phyloP scores from a whole-genome alignment of 2,113 vertebrate genomes.

The Zosterops lateralis region DNA sequence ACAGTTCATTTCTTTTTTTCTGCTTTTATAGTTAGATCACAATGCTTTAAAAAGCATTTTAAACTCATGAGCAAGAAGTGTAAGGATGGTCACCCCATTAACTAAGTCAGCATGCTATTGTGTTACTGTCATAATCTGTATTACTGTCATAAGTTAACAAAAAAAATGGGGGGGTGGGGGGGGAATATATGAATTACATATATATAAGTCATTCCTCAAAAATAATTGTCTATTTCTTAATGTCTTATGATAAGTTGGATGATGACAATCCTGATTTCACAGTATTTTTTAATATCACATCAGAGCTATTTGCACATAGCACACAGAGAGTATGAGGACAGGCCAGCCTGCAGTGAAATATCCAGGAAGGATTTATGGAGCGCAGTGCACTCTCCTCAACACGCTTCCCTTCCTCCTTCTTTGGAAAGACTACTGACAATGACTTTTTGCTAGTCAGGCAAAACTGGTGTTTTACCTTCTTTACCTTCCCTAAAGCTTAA shows the following conservation, averaged over 20 bases:
- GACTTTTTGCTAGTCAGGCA: background rate
- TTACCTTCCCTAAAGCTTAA: background rate
- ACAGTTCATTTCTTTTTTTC: background rate
- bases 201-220: background rate
- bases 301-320: background rate
- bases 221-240: background rate
- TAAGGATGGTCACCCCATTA: background rate
- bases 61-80: background rate
- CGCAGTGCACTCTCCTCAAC: background rate
- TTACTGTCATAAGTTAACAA: background rate
- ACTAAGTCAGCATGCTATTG: background rate
- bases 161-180: background rate
- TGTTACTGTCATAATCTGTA: background rate
- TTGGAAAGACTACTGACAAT: background rate
- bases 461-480: background rate
- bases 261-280: background rate
- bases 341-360: background rate
- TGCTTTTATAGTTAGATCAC: background rate
- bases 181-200: background rate
- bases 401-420: background rate
- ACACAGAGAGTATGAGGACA: background rate
- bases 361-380: background rate
- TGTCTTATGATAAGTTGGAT: background rate
- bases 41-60: background rate
- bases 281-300: background rate